Evolutionary conservation across 2,113 vertebrate species (phyloP), one percentile per base, ranked within the genome.

Genomic region (Mormyrus lacerda): DNA sequence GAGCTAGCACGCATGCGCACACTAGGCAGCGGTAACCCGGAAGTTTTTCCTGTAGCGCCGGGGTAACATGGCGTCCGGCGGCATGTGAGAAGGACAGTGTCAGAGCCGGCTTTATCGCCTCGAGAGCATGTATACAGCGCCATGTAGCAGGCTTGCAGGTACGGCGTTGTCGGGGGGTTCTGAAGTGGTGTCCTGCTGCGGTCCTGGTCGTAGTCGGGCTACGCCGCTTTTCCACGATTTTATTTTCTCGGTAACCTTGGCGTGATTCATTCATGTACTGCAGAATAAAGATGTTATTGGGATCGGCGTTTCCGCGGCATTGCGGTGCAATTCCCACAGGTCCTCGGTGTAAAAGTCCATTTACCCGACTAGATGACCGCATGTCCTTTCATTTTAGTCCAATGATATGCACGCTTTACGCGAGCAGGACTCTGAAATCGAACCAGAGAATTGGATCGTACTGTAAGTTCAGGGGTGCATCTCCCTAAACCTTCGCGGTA

Each of bases 111-210:
- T 93, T 90, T 58, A 79, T 90, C 92, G 91, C 27, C 24, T 17
- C 24, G 87, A 89, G 58, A 95, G 90, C 91, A 96, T 96, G 96
- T 96, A 91, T 91, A 96, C 94, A 93, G 89, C 95, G 2, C 91
- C 95, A 91, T 96, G 95, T 91, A 89, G 91, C 89, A 91, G 93
- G 84, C 92, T 96, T 76, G 91, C 93, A 93, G 95, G 95, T 96
- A 94, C 92, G 3, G 27, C 65, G 10, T 15, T n/a, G 1, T 35
- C 61, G n/a, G 44, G 44, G 3, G 48, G 4, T 76, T 82, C 7
- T n/a, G 27, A 24, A 42, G 42, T 8, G 31, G 19, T 82, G 42
- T 31, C 27, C 61, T 10, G 61, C n/a, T 31, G 61, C n/a, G 61
- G n/a, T 69, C n/a, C 27, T 27, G 3, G 8, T 65, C 9, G 24